These are phyloP conservation scores for Volucella inflata DNA, from an alignment of 2,888 invertebrate species.

Conservation along the genomic window DNA sequence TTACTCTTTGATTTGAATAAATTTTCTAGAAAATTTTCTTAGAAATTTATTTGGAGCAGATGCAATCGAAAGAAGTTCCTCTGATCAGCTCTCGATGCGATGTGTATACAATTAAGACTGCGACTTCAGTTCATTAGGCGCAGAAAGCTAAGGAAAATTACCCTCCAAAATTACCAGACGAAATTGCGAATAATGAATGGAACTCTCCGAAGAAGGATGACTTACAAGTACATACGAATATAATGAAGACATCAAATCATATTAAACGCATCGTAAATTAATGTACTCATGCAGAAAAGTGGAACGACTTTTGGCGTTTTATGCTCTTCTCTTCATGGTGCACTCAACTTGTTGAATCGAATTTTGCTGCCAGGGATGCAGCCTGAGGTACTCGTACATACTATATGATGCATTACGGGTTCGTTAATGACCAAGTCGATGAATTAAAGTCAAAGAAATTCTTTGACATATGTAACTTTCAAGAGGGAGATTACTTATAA, in stretches of 20 bases:
- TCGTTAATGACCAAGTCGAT: slow-evolving; percentile 56
- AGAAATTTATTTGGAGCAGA: slow-evolving; percentile 32
- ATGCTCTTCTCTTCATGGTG: slow-evolving; percentile 18
- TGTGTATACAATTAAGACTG: slow-evolving; percentile 50
- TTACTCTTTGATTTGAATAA: slow-evolving; percentile 49
- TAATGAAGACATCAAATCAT: slow-evolving; percentile 74
- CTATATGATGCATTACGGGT: slow-evolving; percentile 44
- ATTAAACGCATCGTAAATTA: slow-evolving; percentile 74
- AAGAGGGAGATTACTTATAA: too few relatives aligned
- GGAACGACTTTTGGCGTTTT: slow-evolving; percentile 68
- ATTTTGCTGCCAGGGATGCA: slow-evolving; percentile 40
- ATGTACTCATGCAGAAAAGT: slow-evolving; percentile 70
- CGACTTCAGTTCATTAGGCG: slow-evolving; percentile 63
- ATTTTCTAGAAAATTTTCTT: slow-evolving; percentile 35
- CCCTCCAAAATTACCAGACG: slow-evolving; percentile 16
- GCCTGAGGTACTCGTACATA: slow-evolving; percentile 13
- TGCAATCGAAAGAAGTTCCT: slow-evolving; percentile 24
- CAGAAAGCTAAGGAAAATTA: slow-evolving; percentile 48
- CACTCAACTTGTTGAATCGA: slow-evolving; percentile 47
- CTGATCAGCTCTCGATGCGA: slow-evolving; percentile 28
- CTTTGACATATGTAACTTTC: slow-evolving; percentile 23
- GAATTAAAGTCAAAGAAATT: slow-evolving; percentile 32
- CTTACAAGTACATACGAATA: neutral
- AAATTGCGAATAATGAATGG: slow-evolving; percentile 34
- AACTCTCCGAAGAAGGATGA: slow-evolving; percentile 29